Conservation (phyloP, 1,140 invertebrate genomes). For the Aphaenogaster ashmeadi region DNA sequence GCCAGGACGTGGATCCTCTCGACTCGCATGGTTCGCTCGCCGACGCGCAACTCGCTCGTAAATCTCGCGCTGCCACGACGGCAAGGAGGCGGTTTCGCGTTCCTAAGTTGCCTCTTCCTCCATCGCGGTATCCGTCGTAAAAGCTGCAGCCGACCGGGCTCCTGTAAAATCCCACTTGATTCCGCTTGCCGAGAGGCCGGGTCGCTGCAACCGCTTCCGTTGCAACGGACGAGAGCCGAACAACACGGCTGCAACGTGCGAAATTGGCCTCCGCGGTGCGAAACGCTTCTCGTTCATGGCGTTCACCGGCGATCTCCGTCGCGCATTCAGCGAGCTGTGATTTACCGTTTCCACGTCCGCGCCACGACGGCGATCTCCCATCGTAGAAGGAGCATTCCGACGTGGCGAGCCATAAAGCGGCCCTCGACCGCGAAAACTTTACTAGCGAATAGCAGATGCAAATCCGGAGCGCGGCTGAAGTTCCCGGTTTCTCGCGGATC, state of each 20-base stretch:
- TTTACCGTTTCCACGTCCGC: constrained; percentile 73
- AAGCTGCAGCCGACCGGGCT: constrained; percentile 62
- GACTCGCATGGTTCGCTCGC: constrained; percentile 75
- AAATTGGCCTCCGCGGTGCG: constrained; percentile 71
- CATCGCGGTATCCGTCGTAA: constrained; percentile 68
- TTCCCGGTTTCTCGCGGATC: constrained; percentile 5
- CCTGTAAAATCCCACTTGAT: constrained; percentile 74
- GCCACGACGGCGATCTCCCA: constrained; percentile 39
- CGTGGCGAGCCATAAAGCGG: constrained; percentile 12
- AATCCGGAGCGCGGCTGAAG: constrained; percentile 22
- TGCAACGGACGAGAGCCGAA: constrained; percentile 13
- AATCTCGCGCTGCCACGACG: constrained; percentile 74
- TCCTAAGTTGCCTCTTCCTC: constrained; percentile 66
- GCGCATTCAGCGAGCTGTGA: constrained; percentile 52
- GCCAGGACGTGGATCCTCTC: constrained; percentile 25
- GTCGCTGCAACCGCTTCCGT: constrained; percentile 63
- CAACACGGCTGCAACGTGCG: constrained; percentile 46
- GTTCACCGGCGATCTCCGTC: constrained; percentile 27
- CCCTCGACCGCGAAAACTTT: constrained; percentile 15
- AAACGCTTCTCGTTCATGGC: constrained; percentile 48
- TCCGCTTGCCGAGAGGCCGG: constrained; percentile 52
- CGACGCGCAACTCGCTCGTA: constrained; percentile 79
- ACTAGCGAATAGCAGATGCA: constrained; percentile 36
- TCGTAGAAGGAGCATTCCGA: constrained; percentile 27
- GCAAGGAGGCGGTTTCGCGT: constrained; percentile 69